These are phyloP conservation scores for Pseudotriccus pelzelni DNA, from an alignment of 2,797 vertebrate species.

Conservation along the genomic window DNA sequence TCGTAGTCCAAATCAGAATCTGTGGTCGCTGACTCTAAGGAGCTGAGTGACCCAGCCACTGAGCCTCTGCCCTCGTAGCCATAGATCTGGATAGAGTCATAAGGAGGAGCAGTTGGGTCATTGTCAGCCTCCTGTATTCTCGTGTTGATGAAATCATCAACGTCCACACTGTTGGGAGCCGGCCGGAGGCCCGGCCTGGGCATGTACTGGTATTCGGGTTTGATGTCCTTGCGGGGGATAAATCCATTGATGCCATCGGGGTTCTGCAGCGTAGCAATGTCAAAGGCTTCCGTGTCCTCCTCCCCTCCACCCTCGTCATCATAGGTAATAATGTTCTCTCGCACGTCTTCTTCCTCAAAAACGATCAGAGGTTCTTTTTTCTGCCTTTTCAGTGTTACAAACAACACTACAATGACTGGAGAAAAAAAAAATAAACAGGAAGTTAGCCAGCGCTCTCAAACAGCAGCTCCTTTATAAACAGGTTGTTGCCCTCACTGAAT, in stretches of 20 bases:
- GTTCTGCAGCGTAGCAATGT: constrained; percentile 96
- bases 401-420: constrained; percentile 89
- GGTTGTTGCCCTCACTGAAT: neutral
- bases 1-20: constrained; percentile 99
- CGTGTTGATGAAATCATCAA: constrained; percentile 96
- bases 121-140: constrained; percentile 93
- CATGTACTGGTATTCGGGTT: constrained; percentile 92
- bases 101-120: constrained; percentile 94
- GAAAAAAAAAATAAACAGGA: neutral
- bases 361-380: constrained; percentile 96
- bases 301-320: constrained; percentile 97
- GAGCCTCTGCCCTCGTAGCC: constrained; percentile 96
- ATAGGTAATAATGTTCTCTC: constrained; percentile 97
- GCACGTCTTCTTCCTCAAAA: constrained; percentile 96
- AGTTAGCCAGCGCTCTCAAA: neutral
- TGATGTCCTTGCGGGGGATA: constrained; percentile 96
- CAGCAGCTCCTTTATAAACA: neutral
- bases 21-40: constrained; percentile 95
- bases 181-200: constrained; percentile 85
- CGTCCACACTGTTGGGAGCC: constrained; percentile 89
- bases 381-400: constrained; percentile 92
- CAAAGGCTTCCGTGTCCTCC: constrained; percentile 97
- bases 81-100: constrained; percentile 99
- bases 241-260: constrained; percentile 95
- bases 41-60: constrained; percentile 93